Percentiles rank a stretch among this genome's conserved stretches.
phyloP scores from a whole-genome alignment of 2,888 invertebrate genomes.

The Neoaliturus tenellus region DNA sequence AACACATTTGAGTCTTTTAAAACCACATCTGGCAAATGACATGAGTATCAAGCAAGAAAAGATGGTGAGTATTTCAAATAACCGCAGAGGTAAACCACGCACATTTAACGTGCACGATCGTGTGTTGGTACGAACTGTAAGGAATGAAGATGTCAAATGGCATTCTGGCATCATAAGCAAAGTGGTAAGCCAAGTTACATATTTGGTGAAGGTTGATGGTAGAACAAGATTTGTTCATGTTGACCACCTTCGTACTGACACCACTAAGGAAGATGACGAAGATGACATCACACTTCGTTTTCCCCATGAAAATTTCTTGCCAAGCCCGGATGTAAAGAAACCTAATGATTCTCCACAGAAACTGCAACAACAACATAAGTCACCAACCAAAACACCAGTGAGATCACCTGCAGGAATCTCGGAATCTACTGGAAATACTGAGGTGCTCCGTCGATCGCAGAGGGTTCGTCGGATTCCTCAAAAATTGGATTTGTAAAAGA shows the following conservation, averaged over 20 bases:
- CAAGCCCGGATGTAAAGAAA: not conserved
- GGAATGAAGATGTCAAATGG: constrained; percentile 18
- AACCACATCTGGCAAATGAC: not conserved
- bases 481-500: not conserved
- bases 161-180: not conserved
- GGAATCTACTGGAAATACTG: not conserved
- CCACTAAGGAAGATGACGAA: not conserved
- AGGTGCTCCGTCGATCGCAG: not conserved
- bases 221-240: not conserved
- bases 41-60: constrained; percentile 2
- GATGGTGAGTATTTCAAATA: not conserved
- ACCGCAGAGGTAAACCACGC: not conserved
- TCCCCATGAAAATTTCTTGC: not conserved
- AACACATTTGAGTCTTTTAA: not conserved
- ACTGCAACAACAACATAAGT: no score
- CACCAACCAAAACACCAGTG: no score
- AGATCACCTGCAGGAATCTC: no score
- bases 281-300: not conserved
- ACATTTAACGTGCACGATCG: not conserved
- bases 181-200: not conserved
- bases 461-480: not conserved
- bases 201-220: constrained; percentile 25
- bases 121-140: not conserved
- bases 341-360: no score
- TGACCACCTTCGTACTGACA: not conserved